Evolutionary conservation across 2,113 vertebrate genomes (phyloP).

Genomic region (Notarius lentiginosus): DNA sequence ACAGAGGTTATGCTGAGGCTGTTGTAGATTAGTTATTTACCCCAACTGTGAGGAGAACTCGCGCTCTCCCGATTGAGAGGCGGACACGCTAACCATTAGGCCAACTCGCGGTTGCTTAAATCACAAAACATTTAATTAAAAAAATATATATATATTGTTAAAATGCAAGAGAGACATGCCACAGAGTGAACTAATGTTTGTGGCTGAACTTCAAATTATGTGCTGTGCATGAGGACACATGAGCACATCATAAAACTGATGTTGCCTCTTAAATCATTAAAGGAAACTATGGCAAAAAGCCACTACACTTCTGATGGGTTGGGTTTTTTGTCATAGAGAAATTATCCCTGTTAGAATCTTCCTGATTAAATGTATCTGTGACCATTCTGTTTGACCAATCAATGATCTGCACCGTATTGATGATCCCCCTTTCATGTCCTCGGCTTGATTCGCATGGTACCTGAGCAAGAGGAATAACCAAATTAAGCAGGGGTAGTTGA

Average conservation of each 20-base stretch:
- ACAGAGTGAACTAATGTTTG: not conserved
- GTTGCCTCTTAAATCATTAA: not conserved
- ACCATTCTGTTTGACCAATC: not conserved
- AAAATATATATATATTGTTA: not conserved
- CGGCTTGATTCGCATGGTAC: not conserved
- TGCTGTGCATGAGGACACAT: not conserved
- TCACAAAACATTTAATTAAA: not conserved
- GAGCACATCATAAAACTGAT: not conserved
- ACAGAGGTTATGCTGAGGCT: no score
- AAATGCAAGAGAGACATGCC: not conserved
- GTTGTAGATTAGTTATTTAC: no score
- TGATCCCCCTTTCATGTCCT: not conserved
- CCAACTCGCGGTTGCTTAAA: not conserved
- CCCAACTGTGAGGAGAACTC: no score
- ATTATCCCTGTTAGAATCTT: not conserved
- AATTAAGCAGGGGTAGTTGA: not conserved
- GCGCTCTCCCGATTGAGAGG: no score
- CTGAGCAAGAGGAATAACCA: not conserved
- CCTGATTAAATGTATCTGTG: not conserved
- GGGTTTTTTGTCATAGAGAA: not conserved
- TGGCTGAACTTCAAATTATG: not conserved
- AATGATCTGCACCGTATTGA: not conserved
- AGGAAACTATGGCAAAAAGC: not conserved
- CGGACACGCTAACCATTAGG: no score
- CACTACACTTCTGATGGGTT: not conserved